A percentile compares a stretch with the other conserved stretches of the same genome.
Conservation (phyloP, 1,140 invertebrate genomes). For the Dufourea novaeangliae region DNA sequence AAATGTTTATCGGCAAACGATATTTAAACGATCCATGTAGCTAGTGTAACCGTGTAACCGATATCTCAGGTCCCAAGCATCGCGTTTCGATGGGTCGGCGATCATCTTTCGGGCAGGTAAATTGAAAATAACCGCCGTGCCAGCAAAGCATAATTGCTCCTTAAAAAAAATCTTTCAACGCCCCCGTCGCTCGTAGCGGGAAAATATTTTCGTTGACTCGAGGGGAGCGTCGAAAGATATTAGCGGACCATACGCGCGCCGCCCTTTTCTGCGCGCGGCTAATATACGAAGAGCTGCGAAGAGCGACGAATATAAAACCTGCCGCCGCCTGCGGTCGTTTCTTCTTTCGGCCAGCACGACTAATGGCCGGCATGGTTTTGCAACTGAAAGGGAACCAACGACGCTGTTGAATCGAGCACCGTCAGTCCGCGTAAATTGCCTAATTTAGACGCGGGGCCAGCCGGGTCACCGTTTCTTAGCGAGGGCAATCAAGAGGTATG, state of each 20-base stretch:
- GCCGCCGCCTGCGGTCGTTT: conserved; percentile 39
- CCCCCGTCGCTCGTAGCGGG: conserved; percentile 34
- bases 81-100: conserved; percentile 26
- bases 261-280: conserved; percentile 47
- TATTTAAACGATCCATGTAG: not conserved
- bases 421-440: conserved; percentile 71
- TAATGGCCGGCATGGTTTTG: conserved; percentile 63
- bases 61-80: not conserved
- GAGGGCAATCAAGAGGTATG: conserved; percentile 44
- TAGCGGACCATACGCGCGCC: conserved; percentile 42
- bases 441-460: conserved; percentile 72
- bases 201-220: conserved; percentile 55
- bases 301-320: conserved; percentile 67
- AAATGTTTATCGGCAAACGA: not conserved
- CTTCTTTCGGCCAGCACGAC: conserved; percentile 48
- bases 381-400: conserved; percentile 56
- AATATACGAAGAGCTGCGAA: conserved; percentile 53
- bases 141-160: conserved; percentile 47
- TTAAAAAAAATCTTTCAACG: conserved; percentile 46
- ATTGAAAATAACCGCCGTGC: conserved; percentile 50
- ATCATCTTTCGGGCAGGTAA: conserved; percentile 28
- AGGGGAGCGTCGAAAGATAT: conserved; percentile 54
- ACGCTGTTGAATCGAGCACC: conserved; percentile 41
- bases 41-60: not conserved
- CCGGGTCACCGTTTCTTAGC: conserved; percentile 59